phyloP scores from a whole-genome alignment of 2,797 vertebrate genomes.

The Emys orbicularis region DNA sequence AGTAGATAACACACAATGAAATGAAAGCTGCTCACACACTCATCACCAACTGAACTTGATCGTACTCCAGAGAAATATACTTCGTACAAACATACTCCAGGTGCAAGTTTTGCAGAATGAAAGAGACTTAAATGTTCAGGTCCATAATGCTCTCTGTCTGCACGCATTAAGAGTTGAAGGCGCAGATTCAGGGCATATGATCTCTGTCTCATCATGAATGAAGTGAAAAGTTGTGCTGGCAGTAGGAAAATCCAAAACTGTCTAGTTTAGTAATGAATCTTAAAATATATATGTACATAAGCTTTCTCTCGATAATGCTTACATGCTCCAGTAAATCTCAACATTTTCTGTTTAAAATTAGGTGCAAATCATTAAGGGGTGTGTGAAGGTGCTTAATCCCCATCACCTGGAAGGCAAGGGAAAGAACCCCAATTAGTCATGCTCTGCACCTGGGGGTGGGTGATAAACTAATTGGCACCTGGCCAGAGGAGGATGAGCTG shows the following conservation, averaged over 20 bases:
- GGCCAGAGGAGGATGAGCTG: no score
- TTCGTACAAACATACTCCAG: no score
- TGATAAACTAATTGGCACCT: no score
- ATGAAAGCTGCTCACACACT: background rate
- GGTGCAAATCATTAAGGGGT: no score
- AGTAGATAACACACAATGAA: background rate
- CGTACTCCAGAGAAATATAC: background rate
- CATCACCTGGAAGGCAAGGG: no score
- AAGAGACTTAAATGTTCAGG: background rate
- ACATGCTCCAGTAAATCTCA: background rate
- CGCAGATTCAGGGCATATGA: fast-evolving
- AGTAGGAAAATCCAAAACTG: fast-evolving
- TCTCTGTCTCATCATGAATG: background rate
- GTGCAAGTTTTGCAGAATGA: background rate
- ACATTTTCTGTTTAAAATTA: background rate
- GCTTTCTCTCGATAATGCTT: background rate
- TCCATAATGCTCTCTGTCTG: fast-evolving
- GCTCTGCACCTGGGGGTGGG: no score
- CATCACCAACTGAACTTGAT: background rate
- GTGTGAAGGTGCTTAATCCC: no score
- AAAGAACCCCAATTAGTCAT: no score
- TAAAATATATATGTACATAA: no score
- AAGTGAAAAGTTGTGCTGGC: background rate
- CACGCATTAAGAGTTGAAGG: background rate
- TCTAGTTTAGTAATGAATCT: background rate